Evolutionary conservation across 2,797 vertebrate genomes (phyloP).

Genomic region (Sebastes oblongus): DNA sequence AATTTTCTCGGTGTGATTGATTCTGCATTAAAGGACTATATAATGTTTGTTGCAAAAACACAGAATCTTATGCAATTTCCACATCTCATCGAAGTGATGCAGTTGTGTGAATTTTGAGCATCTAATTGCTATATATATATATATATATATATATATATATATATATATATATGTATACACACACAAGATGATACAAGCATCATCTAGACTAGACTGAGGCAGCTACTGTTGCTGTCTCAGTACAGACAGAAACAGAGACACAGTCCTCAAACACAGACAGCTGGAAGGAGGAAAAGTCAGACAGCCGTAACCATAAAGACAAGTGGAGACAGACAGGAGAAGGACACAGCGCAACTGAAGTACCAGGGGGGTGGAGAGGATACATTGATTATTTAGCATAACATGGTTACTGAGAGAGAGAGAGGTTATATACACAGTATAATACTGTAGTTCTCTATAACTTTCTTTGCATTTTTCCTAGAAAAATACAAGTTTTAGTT

Average conservation of each 20-base stretch:
- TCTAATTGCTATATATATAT: background rate
- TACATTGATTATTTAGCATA: constrained; percentile 18
- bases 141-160: too few species aligned
- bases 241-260: background rate
- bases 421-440: background rate
- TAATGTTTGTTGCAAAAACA: background rate
- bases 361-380: background rate
- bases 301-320: constrained; percentile 41
- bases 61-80: background rate
- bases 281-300: constrained; percentile 25
- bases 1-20: too few species aligned
- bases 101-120: background rate
- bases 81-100: background rate
- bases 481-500: background rate
- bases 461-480: background rate
- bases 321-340: constrained; percentile 30
- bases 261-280: constrained; percentile 33
- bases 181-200: background rate
- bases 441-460: background rate
- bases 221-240: background rate
- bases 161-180: too few species aligned
- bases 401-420: background rate
- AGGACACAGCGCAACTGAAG: constrained; percentile 1
- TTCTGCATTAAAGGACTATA: background rate
- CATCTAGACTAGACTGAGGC: background rate